phyloP scores from a whole-genome alignment of 2,113 vertebrate genomes.

The Symphodus melops region DNA sequence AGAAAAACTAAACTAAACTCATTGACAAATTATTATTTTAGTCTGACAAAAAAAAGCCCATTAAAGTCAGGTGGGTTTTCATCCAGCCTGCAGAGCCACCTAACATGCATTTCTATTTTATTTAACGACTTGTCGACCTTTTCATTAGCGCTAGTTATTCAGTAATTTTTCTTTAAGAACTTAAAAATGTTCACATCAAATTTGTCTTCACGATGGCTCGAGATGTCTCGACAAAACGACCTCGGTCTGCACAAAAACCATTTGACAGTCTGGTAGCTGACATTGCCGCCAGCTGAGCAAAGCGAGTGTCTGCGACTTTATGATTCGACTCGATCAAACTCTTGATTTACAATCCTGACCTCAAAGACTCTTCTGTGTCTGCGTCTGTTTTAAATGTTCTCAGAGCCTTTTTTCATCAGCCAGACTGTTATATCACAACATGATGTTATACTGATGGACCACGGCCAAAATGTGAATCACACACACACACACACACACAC shows the following conservation, averaged over 20 bases:
- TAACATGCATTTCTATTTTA: no score
- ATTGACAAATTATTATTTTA: no score
- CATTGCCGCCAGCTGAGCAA: neutral
- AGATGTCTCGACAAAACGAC: neutral
- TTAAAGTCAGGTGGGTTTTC: no score
- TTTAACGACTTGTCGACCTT: no score
- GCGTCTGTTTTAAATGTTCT: constrained; percentile 22
- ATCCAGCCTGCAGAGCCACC: no score
- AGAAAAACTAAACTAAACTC: no score
- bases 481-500: constrained; percentile 3
- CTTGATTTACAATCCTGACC: constrained; percentile 29
- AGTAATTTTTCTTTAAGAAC: no score
- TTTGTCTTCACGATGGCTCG: neutral
- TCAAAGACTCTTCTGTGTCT: constrained; percentile 7
- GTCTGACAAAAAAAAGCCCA: no score
- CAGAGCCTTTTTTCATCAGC: constrained; percentile 40
- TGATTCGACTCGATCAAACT: constrained; percentile 16
- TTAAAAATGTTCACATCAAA: neutral
- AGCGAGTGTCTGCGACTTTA: neutral
- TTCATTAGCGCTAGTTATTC: no score
- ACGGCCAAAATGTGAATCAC: constrained; percentile 25
- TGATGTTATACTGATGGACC: constrained; percentile 41
- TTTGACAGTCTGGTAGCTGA: neutral
- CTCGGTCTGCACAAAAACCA: neutral
- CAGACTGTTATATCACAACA: constrained; percentile 55